Evolutionary conservation across 2,888 invertebrate species (phyloP).

Genomic region (Gari tellinella): DNA sequence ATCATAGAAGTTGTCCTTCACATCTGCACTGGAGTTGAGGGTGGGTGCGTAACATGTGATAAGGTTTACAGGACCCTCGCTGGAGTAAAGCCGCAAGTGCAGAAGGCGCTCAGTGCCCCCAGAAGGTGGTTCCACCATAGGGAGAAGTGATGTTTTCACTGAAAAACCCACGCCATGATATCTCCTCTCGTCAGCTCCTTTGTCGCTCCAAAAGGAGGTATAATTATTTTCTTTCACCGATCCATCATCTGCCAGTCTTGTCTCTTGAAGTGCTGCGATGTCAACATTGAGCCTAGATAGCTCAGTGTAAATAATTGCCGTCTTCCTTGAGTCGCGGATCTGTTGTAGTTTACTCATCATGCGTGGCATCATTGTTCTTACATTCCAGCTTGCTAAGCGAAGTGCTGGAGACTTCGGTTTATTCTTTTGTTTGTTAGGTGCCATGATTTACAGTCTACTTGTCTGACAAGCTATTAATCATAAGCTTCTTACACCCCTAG

Average conservation of each 20-base stretch:
- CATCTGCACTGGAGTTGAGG: not conserved
- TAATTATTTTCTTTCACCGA: not conserved
- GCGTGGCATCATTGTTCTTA: not conserved
- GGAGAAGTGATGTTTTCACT: not conserved
- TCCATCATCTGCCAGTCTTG: constrained; percentile 1
- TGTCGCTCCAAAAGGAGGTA: constrained; percentile 6
- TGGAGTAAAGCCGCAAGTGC: not conserved
- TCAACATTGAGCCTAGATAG: constrained; percentile 1
- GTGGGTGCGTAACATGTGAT: not conserved
- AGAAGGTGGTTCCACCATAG: not conserved
- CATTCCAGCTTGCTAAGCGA: too few relatives aligned
- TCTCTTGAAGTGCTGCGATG: constrained; percentile 7
- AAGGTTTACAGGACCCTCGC: too few relatives aligned
- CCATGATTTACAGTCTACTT: too few relatives aligned
- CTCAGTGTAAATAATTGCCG: not conserved
- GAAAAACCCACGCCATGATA: not conserved
- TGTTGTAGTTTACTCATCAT: not conserved
- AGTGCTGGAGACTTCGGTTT: constrained; percentile 1
- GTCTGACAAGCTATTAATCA: too few relatives aligned
- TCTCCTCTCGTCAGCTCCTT: not conserved
- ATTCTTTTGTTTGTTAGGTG: not conserved
- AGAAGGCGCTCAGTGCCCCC: not conserved
- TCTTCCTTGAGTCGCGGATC: not conserved
- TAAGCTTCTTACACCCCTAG: not conserved
- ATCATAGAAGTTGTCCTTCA: too few relatives aligned